Base-by-base conservation (phyloP, 2,797 vertebrate genomes). In the Mormyrus hasselquistii region DNA sequence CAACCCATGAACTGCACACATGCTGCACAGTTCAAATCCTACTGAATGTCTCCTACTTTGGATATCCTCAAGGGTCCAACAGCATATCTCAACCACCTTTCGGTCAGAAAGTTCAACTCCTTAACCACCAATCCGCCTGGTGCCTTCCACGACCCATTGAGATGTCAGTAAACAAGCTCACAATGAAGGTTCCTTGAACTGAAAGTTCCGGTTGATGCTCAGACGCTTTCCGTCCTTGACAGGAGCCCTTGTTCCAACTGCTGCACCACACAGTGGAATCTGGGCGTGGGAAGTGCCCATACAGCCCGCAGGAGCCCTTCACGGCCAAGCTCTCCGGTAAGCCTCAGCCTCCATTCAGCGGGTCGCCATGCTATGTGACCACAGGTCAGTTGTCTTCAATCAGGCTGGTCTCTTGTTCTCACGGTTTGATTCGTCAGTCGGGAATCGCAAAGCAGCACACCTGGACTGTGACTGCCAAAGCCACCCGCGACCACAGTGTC, bases 211-310 rank as follows among this genome's bases (percentile, higher is more conserved):
- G 12, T 41, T 87, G 52, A 29, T 9, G 34, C 34, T 87, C 82
- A 87, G 82, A 50, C 86, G 89, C 47, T 89, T 5, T 41, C 53
- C 90, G 19, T 87, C 57, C 91, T 62, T 89, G 89, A 65, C 44
- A 96, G 96, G 93, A 94, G 82, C 93, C 92, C 0, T 59, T 89
- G n/a, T 95, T 95, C 92, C 86, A 25, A 12, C 19, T 93, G 89
- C 90, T 97, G 92, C 93, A 92, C 4, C 92, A 94, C 4, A 88
- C 92, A 0, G 85, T 95, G 47, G 96, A 97, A 89, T 97, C 97
- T 0, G 97, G 97, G 25, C 91, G 95, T 93, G 97, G 97, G 76
- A 97, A 96, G 88, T 97, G 97, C 92, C 97, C 97, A 0, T 98
- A 96, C 94, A 97, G 97, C 91, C 97, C 97, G 65, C 94, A 90